Evolutionary conservation across 2,888 invertebrate genomes (phyloP).

Genomic region (Acanthococcus lagerstroemiae): DNA sequence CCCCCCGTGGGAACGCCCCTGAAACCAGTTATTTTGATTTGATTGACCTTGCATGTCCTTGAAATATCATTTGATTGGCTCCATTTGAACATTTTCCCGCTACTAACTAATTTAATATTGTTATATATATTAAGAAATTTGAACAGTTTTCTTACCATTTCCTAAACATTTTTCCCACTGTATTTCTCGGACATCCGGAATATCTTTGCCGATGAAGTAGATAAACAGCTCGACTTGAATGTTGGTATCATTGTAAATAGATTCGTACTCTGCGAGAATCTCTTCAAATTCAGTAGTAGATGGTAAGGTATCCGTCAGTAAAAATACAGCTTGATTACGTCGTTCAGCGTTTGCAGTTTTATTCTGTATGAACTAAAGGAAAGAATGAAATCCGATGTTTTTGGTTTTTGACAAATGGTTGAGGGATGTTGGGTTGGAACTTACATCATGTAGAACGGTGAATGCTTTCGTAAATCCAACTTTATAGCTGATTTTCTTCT

Average conservation of each 20-base stretch:
- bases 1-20: too few relatives aligned
- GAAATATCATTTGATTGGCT: too few relatives aligned
- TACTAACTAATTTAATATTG: too few relatives aligned
- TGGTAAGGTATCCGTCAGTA: slow-evolving; percentile 85
- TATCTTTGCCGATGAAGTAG: slow-evolving; percentile 90
- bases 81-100: too few relatives aligned
- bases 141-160: too few relatives aligned
- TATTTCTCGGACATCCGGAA: slow-evolving; percentile 83
- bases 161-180: slow-evolving; percentile 49
- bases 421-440: too few relatives aligned
- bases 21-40: too few relatives aligned
- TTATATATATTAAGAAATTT: too few relatives aligned
- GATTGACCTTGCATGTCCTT: too few relatives aligned
- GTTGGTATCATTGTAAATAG: slow-evolving; percentile 49
- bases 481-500: slow-evolving; percentile 74
- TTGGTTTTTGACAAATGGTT: too few relatives aligned
- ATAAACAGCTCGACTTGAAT: slow-evolving; percentile 93
- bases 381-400: not conserved
- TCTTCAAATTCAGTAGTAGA: not conserved
- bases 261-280: not conserved
- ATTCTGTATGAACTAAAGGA: not conserved
- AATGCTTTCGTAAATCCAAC: slow-evolving; percentile 76
- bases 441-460: slow-evolving; percentile 61
- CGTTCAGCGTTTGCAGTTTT: slow-evolving; percentile 18
- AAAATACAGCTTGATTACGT: slow-evolving; percentile 94